phyloP scores from a whole-genome alignment of 2,888 invertebrate genomes.

The Phytoseiulus persimilis region DNA sequence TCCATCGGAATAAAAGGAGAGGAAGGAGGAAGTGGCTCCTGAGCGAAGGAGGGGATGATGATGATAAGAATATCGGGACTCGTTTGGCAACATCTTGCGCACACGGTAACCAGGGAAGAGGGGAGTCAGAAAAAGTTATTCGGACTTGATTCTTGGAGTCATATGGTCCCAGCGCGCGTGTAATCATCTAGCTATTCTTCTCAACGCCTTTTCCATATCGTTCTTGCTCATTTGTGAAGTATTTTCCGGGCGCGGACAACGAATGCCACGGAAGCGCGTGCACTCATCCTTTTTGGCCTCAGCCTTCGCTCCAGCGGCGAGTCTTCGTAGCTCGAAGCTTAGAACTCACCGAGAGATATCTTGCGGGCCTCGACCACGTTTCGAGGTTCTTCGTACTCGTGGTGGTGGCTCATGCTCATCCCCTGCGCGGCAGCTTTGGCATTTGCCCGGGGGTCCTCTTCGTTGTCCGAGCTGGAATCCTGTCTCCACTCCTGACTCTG shows the following conservation, averaged over 20 bases:
- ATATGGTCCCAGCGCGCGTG: not conserved
- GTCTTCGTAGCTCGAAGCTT: too few relatives aligned
- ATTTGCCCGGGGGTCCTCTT: conserved; percentile 42
- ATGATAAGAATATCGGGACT: not conserved
- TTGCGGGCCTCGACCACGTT: conserved; percentile 33
- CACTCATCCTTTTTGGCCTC: too few relatives aligned
- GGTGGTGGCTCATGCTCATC: conserved; percentile 32
- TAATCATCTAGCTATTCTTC: not conserved
- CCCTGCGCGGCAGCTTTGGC: conserved; percentile 24
- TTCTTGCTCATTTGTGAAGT: too few relatives aligned
- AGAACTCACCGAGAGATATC: conserved; percentile 5
- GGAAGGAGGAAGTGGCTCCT: not conserved
- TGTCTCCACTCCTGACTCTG: conserved; percentile 45
- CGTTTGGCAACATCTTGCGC: conserved; percentile 24
- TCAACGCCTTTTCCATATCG: not conserved
- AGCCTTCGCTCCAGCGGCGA: too few relatives aligned
- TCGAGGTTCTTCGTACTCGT: conserved; percentile 22
- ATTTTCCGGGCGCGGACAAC: too few relatives aligned
- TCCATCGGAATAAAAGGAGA: not conserved
- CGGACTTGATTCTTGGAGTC: not conserved
- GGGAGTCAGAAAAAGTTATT: not conserved
- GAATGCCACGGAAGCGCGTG: too few relatives aligned
- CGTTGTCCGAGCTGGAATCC: conserved; percentile 44
- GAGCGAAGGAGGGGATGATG: not conserved
- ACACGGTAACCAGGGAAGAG: not conserved